A percentile compares a stretch with the other conserved stretches of the same genome.
These are phyloP conservation scores for Heliconius erato DNA, from an alignment of 2,888 invertebrate genomes.

Conservation along the genomic window DNA sequence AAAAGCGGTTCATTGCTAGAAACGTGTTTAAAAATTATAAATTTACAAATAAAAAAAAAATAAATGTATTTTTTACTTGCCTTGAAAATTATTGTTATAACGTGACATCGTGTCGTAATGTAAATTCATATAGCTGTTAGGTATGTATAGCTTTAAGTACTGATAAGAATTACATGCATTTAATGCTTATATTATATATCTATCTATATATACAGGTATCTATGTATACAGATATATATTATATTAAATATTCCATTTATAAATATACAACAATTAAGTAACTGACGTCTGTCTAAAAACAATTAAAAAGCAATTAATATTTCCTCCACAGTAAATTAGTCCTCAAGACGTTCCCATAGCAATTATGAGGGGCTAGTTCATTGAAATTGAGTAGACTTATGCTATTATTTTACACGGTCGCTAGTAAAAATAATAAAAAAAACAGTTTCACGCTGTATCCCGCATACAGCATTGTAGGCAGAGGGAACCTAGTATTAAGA, in stretches of 20 bases:
- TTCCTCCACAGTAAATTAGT: conserved; percentile 16
- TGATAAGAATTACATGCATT: background rate
- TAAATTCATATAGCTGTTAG: background rate
- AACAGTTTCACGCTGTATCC: too few relatives aligned
- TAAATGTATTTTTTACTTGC: background rate
- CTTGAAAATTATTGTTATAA: conserved; percentile 10
- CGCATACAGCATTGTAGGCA: too few relatives aligned
- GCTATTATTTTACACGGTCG: conserved; percentile 47
- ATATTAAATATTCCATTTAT: too few relatives aligned
- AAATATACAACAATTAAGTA: background rate
- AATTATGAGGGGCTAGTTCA: conserved; percentile 34
- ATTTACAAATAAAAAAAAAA: background rate
- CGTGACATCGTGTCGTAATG: conserved; percentile 16
- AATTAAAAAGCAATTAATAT: conserved; percentile 27
- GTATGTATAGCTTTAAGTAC: background rate
- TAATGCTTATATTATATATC: background rate
- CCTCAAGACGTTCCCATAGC: conserved; percentile 40
- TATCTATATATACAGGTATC: background rate
- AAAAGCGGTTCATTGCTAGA: background rate
- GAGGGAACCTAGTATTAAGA: too few relatives aligned
- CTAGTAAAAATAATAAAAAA: conserved; percentile 39
- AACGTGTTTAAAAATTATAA: background rate
- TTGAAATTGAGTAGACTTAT: conserved; percentile 43
- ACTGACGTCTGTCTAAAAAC: background rate
- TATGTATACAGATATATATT: too few relatives aligned